Percentiles rank a stretch among this genome's conserved stretches.
phyloP scores from a whole-genome alignment of 2,888 invertebrate genomes.

The Erynnis tages region DNA sequence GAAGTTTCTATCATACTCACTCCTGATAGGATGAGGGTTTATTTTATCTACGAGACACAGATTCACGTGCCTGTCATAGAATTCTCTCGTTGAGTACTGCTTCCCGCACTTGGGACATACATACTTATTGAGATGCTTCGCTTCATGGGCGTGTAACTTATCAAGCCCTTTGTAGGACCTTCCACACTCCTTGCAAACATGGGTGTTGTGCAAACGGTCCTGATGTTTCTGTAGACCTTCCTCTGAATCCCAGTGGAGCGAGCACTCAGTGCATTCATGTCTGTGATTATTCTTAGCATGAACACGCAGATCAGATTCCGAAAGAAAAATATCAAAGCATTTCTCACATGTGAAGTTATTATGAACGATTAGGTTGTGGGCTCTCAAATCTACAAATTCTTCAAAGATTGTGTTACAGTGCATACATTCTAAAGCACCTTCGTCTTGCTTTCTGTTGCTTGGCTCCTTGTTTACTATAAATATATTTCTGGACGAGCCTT shows the following conservation, averaged over 20 bases:
- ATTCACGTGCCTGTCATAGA: constrained; percentile 59
- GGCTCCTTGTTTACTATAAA: constrained; percentile 45
- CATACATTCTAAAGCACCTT: constrained; percentile 41
- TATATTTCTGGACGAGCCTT: constrained; percentile 47
- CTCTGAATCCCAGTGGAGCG: constrained; percentile 43
- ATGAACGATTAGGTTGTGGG: constrained; percentile 50
- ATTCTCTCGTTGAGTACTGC: constrained; percentile 60
- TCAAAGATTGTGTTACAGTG: constrained; percentile 46
- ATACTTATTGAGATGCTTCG: constrained; percentile 55
- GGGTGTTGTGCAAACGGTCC: constrained; percentile 44
- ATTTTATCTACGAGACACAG: constrained; percentile 56
- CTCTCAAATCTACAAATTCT: constrained; percentile 42
- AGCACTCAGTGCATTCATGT: constrained; percentile 53
- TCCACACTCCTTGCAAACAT: constrained; percentile 64
- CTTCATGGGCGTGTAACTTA: constrained; percentile 58
- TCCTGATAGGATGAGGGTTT: constrained; percentile 65
- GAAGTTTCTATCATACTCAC: constrained; percentile 49
- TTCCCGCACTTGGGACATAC: constrained; percentile 69
- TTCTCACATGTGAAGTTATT: constrained; percentile 49
- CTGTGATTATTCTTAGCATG: constrained; percentile 44
- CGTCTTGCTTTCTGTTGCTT: constrained; percentile 29
- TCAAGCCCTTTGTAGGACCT: constrained; percentile 54
- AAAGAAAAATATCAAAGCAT: constrained; percentile 46
- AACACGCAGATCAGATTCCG: constrained; percentile 39
- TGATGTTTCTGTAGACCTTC: constrained; percentile 53